Evolutionary conservation across 2,888 invertebrate genomes (phyloP).

Genomic region (Bimastos eiseni): DNA sequence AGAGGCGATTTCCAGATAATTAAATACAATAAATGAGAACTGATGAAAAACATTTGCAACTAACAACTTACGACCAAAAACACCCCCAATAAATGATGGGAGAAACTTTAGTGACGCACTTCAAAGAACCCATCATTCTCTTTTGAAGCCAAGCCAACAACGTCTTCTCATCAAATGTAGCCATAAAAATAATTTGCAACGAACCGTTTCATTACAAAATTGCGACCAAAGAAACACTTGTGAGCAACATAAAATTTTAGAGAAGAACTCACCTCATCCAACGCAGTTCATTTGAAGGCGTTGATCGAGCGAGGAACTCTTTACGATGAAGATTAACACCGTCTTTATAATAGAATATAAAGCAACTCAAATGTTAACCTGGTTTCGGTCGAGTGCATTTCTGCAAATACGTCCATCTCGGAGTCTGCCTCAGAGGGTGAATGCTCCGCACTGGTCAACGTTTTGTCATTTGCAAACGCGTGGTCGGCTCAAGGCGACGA

Average conservation of each 20-base stretch:
- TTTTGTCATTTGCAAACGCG: neutral
- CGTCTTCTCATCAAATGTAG: neutral
- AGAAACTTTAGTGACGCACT: no score
- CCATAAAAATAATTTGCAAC: neutral
- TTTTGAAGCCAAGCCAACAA: neutral
- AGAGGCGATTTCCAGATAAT: no score
- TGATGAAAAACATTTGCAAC: neutral
- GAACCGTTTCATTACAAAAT: neutral
- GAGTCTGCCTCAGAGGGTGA: neutral
- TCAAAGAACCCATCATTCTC: neutral
- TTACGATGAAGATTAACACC: no score
- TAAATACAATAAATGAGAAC: no score
- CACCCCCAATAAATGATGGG: neutral
- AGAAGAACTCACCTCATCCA: neutral
- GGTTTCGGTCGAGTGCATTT: neutral
- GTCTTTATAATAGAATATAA: no score
- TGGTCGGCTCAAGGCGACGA: neutral
- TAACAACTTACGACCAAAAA: neutral
- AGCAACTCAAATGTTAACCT: no score
- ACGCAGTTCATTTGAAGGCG: neutral
- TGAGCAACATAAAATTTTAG: neutral
- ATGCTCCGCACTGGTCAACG: neutral
- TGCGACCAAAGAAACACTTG: neutral
- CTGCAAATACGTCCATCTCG: neutral
- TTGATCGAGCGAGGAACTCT: neutral